These are phyloP conservation scores for Mercenaria mercenaria DNA, from an alignment of 1,140 invertebrate species.

Conservation along the genomic window DNA sequence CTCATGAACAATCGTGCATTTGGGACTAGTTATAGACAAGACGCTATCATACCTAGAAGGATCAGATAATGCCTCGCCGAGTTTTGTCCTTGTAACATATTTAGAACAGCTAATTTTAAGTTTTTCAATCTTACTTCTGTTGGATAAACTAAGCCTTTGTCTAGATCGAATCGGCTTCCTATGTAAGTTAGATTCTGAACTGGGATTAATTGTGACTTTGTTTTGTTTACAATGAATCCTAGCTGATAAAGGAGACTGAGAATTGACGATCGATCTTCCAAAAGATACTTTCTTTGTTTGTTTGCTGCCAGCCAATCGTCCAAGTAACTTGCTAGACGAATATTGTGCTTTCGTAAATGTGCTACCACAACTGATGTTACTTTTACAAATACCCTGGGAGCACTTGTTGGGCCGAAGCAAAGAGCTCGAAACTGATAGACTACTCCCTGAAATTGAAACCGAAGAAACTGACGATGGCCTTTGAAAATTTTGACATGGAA, in stretches of 20 bases:
- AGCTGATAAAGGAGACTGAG: conserved; percentile 17
- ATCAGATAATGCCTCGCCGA: conserved; percentile 27
- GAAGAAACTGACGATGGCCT: conserved; percentile 18
- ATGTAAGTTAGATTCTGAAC: conserved; percentile 31
- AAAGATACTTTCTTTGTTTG: not conserved
- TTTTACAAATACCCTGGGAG: conserved; percentile 43
- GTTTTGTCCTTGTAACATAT: not conserved
- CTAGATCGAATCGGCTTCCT: not conserved
- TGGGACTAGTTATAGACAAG: conserved; percentile 40
- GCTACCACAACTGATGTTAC: conserved; percentile 9
- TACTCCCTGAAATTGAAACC: conserved; percentile 2
- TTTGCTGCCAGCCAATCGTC: conserved; percentile 36
- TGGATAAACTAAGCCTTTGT: not conserved
- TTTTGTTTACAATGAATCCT: conserved; percentile 46
- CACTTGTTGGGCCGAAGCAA: conserved; percentile 35
- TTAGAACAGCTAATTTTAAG: not conserved
- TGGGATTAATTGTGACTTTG: not conserved
- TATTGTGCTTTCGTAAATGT: not conserved
- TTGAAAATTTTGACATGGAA: conserved; percentile 30
- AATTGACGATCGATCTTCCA: not conserved
- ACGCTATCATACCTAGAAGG: conserved; percentile 52
- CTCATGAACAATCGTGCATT: conserved; percentile 55
- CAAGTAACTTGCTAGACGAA: conserved; percentile 40
- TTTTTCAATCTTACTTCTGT: conserved; percentile 6
- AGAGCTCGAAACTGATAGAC: conserved; percentile 44